Evolutionary conservation across 2,888 invertebrate species (phyloP).

Genomic region (Pogonocherus hispidulus): DNA sequence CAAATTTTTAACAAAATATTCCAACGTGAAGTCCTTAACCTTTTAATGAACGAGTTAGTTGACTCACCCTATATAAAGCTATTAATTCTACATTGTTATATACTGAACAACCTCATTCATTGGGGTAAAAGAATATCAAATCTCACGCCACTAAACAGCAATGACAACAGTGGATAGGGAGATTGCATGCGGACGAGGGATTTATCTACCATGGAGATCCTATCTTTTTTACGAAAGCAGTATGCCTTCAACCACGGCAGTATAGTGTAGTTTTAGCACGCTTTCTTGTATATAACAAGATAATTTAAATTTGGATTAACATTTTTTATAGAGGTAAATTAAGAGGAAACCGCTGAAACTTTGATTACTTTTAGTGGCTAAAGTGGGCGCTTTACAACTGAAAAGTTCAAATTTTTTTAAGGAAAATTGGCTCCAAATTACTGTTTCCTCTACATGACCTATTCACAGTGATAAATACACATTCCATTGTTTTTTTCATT

Average conservation of each 20-base stretch:
- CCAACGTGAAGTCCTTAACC: no score
- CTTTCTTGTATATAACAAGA: constrained; percentile 18
- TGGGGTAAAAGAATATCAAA: constrained; percentile 18
- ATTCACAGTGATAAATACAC: no score
- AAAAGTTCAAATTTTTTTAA: no score
- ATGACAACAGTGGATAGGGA: constrained; percentile 22
- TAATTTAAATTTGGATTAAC: constrained; percentile 24
- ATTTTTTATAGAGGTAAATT: constrained; percentile 18
- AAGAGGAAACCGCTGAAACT: neutral
- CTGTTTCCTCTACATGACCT: no score
- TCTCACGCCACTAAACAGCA: constrained; percentile 18
- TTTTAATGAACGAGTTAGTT: no score
- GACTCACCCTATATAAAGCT: neutral
- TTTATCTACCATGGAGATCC: constrained; percentile 27
- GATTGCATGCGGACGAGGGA: constrained; percentile 23
- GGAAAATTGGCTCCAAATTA: no score
- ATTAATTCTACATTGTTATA: constrained; percentile 8
- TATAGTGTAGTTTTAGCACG: constrained; percentile 13
- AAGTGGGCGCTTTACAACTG: no score
- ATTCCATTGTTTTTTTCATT: no score
- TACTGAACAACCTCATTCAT: constrained; percentile 13
- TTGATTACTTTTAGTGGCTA: constrained; percentile 4
- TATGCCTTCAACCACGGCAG: constrained; percentile 20
- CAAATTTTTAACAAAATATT: no score
- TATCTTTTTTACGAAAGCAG: constrained; percentile 21